Evolutionary conservation across 2,797 vertebrate species (phyloP).

Genomic region (Chaetodon trifasciatus): DNA sequence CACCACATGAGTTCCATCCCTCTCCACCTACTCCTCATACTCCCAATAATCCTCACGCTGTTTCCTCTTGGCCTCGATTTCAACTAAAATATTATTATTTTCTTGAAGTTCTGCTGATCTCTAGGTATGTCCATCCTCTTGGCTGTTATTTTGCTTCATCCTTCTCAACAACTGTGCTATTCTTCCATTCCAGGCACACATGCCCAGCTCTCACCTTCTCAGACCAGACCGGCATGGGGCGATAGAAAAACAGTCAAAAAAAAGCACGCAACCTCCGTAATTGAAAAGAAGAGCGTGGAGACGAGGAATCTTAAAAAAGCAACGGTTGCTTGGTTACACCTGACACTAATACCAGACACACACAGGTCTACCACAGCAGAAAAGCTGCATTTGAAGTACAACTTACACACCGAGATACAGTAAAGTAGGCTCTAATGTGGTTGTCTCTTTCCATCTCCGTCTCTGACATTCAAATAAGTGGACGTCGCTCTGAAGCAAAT

Average conservation of each 20-base stretch:
- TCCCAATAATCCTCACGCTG: constrained; percentile 15
- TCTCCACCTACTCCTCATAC: constrained; percentile 20
- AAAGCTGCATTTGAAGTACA: not conserved
- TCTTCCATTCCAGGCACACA: constrained; percentile 9
- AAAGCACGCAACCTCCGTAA: constrained; percentile 39
- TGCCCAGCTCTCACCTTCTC: constrained; percentile 7
- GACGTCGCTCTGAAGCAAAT: not conserved
- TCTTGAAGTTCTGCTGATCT: constrained; percentile 20
- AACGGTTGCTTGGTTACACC: constrained; percentile 79
- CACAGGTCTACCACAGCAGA: constrained; percentile 45
- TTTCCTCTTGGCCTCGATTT: constrained; percentile 33
- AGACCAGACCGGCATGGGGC: constrained; percentile 3
- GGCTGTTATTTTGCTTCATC: constrained; percentile 30
- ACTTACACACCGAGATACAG: constrained; percentile 19
- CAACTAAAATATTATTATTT: constrained; percentile 45
- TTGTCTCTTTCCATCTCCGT: not conserved
- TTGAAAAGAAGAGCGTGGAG: constrained; percentile 49
- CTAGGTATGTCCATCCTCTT: not conserved
- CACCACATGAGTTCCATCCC: constrained; percentile 50
- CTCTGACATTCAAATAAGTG: not conserved
- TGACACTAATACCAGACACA: constrained; percentile 55
- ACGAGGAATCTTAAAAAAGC: constrained; percentile 68
- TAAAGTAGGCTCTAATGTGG: not conserved
- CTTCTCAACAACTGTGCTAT: not conserved
- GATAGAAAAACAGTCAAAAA: constrained; percentile 22